Evolutionary conservation across 2,797 vertebrate genomes (phyloP), one percentile per base, ranked within the genome.

Genomic region (Schizopygopsis pylzovi): DNA sequence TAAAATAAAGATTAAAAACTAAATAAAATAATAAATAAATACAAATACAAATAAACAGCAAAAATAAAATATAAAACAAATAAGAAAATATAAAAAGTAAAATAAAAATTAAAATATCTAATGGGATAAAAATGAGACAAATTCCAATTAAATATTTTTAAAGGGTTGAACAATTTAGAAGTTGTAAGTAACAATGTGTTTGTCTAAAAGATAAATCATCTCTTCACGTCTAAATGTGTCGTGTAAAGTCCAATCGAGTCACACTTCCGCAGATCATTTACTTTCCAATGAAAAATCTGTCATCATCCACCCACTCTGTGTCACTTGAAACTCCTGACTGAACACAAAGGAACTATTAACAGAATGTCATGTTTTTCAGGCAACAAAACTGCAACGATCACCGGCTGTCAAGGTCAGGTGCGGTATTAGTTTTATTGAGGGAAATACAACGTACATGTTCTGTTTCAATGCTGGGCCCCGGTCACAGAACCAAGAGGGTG

Each of bases 241-340:
- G 33, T 33, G 33, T 33, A 33, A 6, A 37, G 25, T 80, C 59
- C 61, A 80, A 8, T 65, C 15, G 11, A 67, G n/a, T 37, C 79
- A 37, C 59, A 80, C 61, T 47, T 65, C 41, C 7, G 20, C 79
- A 67, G 61, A 67, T 80, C 79, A 67, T 80, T 80, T 80, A 67
- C 28, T 49, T 37, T 33, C 2, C 43, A 80, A 63, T 47, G n/a
- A 65, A n/a, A 65, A 0, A 54, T 82, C 80, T 71, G 67, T 82
- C 80, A 70, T 71, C 80, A 43, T 71, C 67, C 67, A 25, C 47
- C 80, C 67, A 54, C 65, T 54, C 67, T 13, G 4, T 71, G 79
- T 71, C 80, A 56, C 33, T 56, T 71, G 49, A 82, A 70, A 56
- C 80, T 71, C 47, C 80, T 41, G 61, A 80, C 18, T 20, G 22